phyloP scores from a whole-genome alignment of 37 sponge, comb jelly and placozoan species.

The Ephydatia muelleri region DNA sequence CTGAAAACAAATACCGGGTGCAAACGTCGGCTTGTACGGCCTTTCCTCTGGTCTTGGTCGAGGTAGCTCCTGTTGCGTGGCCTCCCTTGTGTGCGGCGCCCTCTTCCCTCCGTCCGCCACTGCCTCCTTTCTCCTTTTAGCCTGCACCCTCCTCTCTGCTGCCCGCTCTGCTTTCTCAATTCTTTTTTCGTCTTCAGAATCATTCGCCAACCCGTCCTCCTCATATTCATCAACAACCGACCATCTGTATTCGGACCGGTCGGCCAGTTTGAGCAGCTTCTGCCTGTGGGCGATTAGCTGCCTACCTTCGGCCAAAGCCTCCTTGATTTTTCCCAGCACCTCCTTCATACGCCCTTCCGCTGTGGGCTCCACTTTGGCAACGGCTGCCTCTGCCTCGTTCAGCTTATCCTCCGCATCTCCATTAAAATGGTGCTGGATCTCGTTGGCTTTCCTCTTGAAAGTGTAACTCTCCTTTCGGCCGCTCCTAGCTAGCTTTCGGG shows the following conservation, averaged over 20 bases:
- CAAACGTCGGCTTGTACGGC: too few relatives aligned
- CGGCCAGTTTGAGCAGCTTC: background rate
- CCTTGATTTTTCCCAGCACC: background rate
- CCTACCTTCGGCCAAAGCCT: background rate
- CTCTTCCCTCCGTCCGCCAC: background rate
- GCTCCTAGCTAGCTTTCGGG: too few relatives aligned
- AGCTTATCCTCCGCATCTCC: background rate
- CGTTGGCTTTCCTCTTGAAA: background rate
- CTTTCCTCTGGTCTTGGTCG: too few relatives aligned
- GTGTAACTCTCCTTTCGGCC: too few relatives aligned
- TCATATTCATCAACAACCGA: background rate
- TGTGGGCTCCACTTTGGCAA: background rate
- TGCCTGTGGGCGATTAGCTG: background rate
- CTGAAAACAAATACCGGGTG: too few relatives aligned
- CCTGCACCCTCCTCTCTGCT: background rate
- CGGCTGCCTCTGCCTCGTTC: background rate
- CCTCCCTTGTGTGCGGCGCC: background rate
- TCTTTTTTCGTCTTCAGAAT: background rate
- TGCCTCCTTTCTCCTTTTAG: background rate
- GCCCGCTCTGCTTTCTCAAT: background rate
- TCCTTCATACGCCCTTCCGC: background rate
- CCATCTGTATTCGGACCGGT: constrained; percentile 1
- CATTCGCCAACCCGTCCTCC: background rate
- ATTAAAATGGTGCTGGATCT: background rate
- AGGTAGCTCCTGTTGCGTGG: background rate